Conservation (phyloP, 2,113 vertebrate genomes). For the Scalopus aquaticus region DNA sequence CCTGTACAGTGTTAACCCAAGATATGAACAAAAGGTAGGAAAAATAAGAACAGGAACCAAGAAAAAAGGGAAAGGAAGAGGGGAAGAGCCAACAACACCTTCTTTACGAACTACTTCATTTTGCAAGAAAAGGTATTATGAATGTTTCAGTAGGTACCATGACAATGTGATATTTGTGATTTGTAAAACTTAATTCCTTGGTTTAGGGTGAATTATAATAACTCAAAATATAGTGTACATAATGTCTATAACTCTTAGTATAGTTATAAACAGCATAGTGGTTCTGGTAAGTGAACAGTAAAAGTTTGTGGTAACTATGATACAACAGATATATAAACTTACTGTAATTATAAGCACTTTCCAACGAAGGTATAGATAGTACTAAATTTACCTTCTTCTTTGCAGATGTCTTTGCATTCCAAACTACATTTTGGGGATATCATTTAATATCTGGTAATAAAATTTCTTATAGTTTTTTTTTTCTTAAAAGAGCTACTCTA, state of each 20-base stretch:
- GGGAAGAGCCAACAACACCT: not conserved
- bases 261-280: not conserved
- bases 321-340: not conserved
- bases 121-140: not conserved
- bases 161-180: not conserved
- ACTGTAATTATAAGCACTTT: conserved; percentile 35
- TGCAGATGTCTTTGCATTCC: not conserved
- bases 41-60: not conserved
- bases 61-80: not conserved
- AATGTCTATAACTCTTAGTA: not conserved
- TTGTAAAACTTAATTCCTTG: conserved; percentile 31
- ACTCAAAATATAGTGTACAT: not conserved
- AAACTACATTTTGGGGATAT: not conserved
- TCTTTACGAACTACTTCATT: conserved; percentile 29
- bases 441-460: conserved; percentile 13
- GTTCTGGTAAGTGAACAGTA: not conserved
- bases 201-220: not conserved
- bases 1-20: not conserved
- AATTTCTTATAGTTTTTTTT: conserved; percentile 16
- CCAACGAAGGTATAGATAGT: not conserved
- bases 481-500: not conserved
- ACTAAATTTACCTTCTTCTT: not conserved
- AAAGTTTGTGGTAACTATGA: conserved; percentile 19
- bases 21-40: not conserved
- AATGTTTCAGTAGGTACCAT: not conserved